phyloP scores from a whole-genome alignment of 1,140 invertebrate species.

The Drosophila albomicans region DNA sequence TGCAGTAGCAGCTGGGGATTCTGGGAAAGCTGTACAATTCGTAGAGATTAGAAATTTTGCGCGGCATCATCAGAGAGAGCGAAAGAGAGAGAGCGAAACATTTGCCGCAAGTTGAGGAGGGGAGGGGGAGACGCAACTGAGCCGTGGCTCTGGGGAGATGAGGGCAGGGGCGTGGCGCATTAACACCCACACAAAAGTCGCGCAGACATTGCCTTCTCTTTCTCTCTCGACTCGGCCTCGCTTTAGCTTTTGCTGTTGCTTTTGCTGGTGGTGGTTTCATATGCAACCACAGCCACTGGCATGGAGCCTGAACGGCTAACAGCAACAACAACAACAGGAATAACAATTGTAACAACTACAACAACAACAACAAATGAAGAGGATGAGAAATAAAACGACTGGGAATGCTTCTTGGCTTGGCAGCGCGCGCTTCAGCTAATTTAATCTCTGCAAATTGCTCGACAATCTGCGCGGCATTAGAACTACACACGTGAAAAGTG shows the following conservation, averaged over 20 bases:
- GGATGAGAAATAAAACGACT: slow-evolving; percentile 16
- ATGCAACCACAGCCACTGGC: slow-evolving; percentile 59
- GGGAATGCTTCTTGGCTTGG: slow-evolving; percentile 50
- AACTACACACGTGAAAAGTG: slow-evolving; percentile 70
- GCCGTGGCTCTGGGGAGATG: slow-evolving; percentile 26
- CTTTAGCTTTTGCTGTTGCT: neutral
- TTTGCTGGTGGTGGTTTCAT: slow-evolving; percentile 67
- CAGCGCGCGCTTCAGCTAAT: slow-evolving; percentile 80
- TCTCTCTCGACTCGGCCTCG: slow-evolving; percentile 12
- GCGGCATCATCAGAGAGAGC: slow-evolving; percentile 62
- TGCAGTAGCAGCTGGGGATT: slow-evolving; percentile 6
- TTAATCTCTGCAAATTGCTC: slow-evolving; percentile 84
- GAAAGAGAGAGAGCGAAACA: slow-evolving; percentile 38
- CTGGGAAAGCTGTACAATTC: slow-evolving; percentile 51
- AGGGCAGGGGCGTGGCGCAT: slow-evolving; percentile 66
- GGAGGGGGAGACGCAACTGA: slow-evolving; percentile 14
- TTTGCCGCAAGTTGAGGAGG: slow-evolving; percentile 33
- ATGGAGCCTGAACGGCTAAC: slow-evolving; percentile 33
- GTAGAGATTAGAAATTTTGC: slow-evolving; percentile 75
- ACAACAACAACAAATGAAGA: slow-evolving; percentile 28
- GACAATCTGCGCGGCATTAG: slow-evolving; percentile 80
- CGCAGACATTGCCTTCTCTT: slow-evolving; percentile 40
- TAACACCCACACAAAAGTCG: slow-evolving; percentile 61
- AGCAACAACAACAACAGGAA: slow-evolving; percentile 51
- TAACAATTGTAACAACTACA: slow-evolving; percentile 44